phyloP scores from a whole-genome alignment of 2,888 invertebrate genomes.

The Tholera decimalis region DNA sequence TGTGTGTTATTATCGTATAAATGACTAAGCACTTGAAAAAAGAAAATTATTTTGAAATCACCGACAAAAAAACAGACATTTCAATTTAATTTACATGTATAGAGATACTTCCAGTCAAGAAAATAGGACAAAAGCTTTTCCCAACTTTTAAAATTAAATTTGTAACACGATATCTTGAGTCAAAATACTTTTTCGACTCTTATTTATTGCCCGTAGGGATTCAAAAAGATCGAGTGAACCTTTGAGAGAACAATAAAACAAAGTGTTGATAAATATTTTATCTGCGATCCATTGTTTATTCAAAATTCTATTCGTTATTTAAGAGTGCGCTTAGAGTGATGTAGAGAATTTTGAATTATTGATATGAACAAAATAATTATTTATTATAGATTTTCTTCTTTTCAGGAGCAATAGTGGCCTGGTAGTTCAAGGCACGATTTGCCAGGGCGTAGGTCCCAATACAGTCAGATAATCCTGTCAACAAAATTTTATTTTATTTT shows the following conservation, averaged over 20 bases:
- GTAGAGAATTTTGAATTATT: conserved; percentile 3
- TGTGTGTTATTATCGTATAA: too few species aligned
- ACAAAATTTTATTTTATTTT: too few species aligned
- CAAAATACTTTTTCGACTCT: conserved; percentile 42
- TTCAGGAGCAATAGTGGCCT: too few species aligned
- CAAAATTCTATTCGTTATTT: conserved; percentile 21
- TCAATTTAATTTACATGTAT: too few species aligned
- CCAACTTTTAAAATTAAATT: conserved; percentile 50
- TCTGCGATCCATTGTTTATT: conserved; percentile 29
- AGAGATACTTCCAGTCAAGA: conserved; percentile 14
- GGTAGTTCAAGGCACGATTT: too few species aligned
- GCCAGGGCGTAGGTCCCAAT: too few species aligned
- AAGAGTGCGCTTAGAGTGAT: conserved; percentile 9
- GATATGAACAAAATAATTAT: not conserved
- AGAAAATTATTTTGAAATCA: too few species aligned
- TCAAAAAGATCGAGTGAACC: conserved; percentile 31
- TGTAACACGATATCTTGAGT: conserved; percentile 42
- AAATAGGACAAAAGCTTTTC: conserved; percentile 7
- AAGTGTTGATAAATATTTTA: conserved; percentile 41
- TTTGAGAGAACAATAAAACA: conserved; percentile 19
- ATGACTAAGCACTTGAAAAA: too few species aligned
- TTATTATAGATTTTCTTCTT: not conserved
- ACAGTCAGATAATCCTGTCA: too few species aligned
- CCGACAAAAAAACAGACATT: too few species aligned
- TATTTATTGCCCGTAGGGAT: conserved; percentile 40